Base-by-base conservation (phyloP, 1,140 invertebrate species). In the Babylonia areolata region DNA sequence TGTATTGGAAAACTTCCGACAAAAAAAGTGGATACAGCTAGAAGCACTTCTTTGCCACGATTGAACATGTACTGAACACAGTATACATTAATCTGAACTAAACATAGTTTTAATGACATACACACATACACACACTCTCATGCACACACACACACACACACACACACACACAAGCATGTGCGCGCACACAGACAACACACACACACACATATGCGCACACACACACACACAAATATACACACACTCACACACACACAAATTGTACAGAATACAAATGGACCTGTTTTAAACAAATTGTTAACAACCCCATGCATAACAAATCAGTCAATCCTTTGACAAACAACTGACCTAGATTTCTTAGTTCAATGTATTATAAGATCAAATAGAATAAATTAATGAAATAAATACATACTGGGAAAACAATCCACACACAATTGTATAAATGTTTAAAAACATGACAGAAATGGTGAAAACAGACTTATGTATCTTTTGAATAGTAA, bases 161-260 rank as follows among this genome's bases (percentile, higher is more conserved):
- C 77, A 79, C 77, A 79, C 39, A 42, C 39, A 42, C 39, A 28
- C 77, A 79, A 20, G 39, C 77, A 78, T 37, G 39, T 39, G 42
- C 77, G 17, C 77, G 42, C 77, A 42, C 77, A 78, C 77, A 42
- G n/a, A n/a, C n/a, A n/a, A n/a, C n/a, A n/a, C 77, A 78, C 77
- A 20, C 77, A 78, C 77, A 42, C 77, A 78, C 77, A 42, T 39
- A 78, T 39, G 20, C 77, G 39, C 77, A 79, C 77, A 79, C 77
- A 42, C 77, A 79, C 73, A 35, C 73, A 77, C 73, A 35, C 73
- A 11, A 0, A 75, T 33, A 75, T 33, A 75, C 73, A 75, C 31
- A 75, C 73, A 75, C 31, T 35, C 73, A 75, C 73, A 75, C 73
- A 75, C 73, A 37, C n/a, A 75, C 73, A 75, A 12, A 75, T 33